Evolutionary conservation across 1,140 invertebrate genomes (phyloP).

Genomic region (Helicorthomorpha holstii): DNA sequence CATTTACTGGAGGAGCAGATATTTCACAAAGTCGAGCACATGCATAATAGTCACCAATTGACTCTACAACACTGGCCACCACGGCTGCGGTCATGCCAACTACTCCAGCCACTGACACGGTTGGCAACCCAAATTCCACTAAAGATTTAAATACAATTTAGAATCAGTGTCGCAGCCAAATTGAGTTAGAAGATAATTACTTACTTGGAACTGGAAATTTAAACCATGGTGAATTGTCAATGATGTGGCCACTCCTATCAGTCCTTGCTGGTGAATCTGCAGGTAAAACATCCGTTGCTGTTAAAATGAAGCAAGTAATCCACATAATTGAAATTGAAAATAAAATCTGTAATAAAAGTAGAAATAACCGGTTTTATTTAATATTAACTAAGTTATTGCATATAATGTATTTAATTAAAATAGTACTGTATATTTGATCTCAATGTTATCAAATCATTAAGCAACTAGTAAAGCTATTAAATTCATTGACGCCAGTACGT

Average conservation of each 20-base stretch:
- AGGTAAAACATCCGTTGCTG: slow-evolving; percentile 42
- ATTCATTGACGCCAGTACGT: background rate
- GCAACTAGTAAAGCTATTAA: background rate
- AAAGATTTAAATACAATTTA: background rate
- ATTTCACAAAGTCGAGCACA: slow-evolving; percentile 22
- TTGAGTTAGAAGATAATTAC: too few species aligned
- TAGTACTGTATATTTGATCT: background rate
- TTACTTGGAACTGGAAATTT: slow-evolving; percentile 64
- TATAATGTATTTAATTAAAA: background rate
- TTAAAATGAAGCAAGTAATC: slow-evolving; percentile 55
- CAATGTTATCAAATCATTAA: background rate
- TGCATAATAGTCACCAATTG: slow-evolving; percentile 29
- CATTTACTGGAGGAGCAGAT: slow-evolving; percentile 25
- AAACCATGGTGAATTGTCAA: slow-evolving; percentile 63
- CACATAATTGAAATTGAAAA: slow-evolving; percentile 64
- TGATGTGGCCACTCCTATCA: slow-evolving; percentile 53
- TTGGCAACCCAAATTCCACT: background rate
- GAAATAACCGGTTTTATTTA: background rate
- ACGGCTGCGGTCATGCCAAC: slow-evolving; percentile 23
- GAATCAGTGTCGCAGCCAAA: too few species aligned
- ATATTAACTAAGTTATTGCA: background rate
- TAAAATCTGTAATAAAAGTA: slow-evolving; percentile 30
- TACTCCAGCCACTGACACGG: slow-evolving; percentile 12
- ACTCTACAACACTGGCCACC: slow-evolving; percentile 24
- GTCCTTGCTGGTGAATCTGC: slow-evolving; percentile 52